Percentiles rank a stretch among this genome's conserved stretches.
Conservation (phyloP, 2,113 vertebrate genomes). For the Thalassarche chlororhynchos region DNA sequence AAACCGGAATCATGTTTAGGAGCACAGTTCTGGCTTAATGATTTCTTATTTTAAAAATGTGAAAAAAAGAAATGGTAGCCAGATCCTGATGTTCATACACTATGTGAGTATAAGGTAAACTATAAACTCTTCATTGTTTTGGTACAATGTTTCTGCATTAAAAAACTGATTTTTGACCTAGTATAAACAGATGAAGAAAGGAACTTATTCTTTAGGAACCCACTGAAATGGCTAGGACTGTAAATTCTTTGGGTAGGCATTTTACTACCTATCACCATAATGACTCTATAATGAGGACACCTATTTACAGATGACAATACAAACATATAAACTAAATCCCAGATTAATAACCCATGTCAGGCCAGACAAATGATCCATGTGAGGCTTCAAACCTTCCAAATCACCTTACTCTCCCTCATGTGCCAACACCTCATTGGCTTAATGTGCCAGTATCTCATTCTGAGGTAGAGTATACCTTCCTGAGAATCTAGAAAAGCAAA, state of each 20-base stretch:
- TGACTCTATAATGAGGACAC: neutral
- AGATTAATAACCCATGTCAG: neutral
- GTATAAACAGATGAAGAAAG: neutral
- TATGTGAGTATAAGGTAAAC: neutral
- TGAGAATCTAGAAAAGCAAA: neutral
- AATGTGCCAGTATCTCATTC: neutral
- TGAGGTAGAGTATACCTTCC: neutral
- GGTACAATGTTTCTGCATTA: neutral
- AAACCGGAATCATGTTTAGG: neutral
- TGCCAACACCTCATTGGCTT: neutral
- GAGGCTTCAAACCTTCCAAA: neutral
- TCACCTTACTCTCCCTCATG: neutral
- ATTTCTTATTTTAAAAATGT: neutral
- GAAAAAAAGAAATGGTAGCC: neutral
- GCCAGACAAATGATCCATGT: neutral
- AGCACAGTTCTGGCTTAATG: neutral
- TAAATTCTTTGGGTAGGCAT: neutral
- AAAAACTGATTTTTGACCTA: neutral
- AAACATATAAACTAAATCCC: neutral
- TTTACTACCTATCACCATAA: neutral
- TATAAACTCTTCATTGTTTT: neutral
- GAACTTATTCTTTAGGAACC: neutral
- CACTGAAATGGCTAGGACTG: neutral
- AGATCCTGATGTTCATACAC: neutral
- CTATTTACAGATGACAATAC: neutral